These are phyloP conservation scores for Malurus leucopterus DNA, from an alignment of 2,797 vertebrate genomes.

Conservation along the genomic window DNA sequence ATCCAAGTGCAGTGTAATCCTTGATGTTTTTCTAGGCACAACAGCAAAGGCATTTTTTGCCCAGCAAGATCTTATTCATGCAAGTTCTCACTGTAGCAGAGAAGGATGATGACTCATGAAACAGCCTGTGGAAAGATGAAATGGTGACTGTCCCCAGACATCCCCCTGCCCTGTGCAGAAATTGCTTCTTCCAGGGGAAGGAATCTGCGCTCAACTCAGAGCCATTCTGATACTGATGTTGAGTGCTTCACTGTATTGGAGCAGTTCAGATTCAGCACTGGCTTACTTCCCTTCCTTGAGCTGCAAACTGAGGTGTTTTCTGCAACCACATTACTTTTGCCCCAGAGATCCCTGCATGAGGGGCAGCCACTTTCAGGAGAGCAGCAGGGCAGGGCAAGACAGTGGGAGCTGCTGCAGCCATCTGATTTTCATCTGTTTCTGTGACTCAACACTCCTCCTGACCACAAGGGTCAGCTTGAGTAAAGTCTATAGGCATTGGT, in stretches of 20 bases:
- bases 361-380: background rate
- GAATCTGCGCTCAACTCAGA: fast-evolving
- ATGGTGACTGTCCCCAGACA: background rate
- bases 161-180: background rate
- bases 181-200: background rate
- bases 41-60: background rate
- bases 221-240: background rate
- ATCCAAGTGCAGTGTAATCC: background rate
- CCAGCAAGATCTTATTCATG: background rate
- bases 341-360: background rate
- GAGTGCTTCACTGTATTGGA: background rate
- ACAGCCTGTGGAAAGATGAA: background rate
- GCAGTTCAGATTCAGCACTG: background rate
- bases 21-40: background rate
- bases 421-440: background rate
- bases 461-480: slow-evolving; percentile 14
- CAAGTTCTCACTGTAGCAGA: background rate
- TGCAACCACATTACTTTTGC: background rate
- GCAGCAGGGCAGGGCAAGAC: background rate
- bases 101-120: background rate
- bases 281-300: background rate
- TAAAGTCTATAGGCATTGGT: background rate
- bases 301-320: background rate
- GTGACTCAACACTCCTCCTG: background rate
- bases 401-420: background rate